Conservation (phyloP, 2,797 vertebrate genomes). For the Siniperca scherzeri region DNA sequence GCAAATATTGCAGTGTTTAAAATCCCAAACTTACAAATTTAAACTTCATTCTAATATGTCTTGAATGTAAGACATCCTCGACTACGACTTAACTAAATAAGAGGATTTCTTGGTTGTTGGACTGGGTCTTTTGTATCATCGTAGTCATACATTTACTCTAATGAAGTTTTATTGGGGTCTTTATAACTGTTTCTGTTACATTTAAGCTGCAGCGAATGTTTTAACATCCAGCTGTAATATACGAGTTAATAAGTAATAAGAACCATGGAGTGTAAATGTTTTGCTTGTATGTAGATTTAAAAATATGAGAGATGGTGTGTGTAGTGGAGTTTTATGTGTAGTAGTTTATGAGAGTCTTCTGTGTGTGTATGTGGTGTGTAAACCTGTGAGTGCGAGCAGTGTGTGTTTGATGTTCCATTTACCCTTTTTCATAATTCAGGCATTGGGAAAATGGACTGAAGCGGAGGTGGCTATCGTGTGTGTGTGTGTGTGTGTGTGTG, state of each 20-base stretch:
- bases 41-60: not conserved
- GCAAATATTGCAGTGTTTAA: not conserved
- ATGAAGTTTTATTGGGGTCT: constrained; percentile 31
- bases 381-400: constrained; percentile 46
- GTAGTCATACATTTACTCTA: not conserved
- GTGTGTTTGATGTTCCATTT: constrained; percentile 81
- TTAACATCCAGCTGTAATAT: constrained; percentile 12
- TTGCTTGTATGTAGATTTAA: constrained; percentile 24
- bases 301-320: constrained; percentile 24
- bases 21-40: not conserved
- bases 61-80: not conserved
- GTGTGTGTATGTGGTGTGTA: constrained; percentile 46
- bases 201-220: constrained; percentile 11
- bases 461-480: constrained; percentile 54
- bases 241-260: constrained; percentile 34
- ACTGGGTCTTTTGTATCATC: constrained; percentile 25
- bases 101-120: not conserved
- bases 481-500: constrained; percentile 36
- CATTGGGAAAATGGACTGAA: constrained; percentile 72
- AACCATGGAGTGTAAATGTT: constrained; percentile 2
- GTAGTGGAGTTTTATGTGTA: constrained; percentile 12
- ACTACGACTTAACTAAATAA: not conserved
- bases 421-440: constrained; percentile 80
- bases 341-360: constrained; percentile 17
- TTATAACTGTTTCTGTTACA: not conserved